Percentiles rank a stretch among this genome's conserved stretches.
Evolutionary conservation across 2,797 vertebrate species (phyloP).

Genomic region (Helarctos malayanus): DNA sequence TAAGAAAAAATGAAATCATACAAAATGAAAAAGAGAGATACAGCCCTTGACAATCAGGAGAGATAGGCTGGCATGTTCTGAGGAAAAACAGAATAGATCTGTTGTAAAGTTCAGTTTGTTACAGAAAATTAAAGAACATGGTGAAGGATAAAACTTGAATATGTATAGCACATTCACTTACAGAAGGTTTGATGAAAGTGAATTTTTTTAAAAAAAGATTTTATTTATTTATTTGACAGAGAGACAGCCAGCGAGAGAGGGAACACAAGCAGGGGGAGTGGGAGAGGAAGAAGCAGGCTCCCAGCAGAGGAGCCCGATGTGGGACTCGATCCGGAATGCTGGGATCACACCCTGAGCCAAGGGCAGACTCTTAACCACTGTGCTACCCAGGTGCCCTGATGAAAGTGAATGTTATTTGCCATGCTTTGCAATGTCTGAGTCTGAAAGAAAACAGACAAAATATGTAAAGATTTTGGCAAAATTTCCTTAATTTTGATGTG

Average conservation of each 20-base stretch:
- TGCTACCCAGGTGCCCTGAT: background rate
- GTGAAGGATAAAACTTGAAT: background rate
- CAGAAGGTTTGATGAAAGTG: background rate
- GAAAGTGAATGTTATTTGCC: conserved; percentile 51
- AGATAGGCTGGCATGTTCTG: background rate
- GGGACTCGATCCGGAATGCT: too few relatives aligned
- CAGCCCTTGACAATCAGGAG: background rate
- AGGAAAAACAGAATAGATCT: background rate
- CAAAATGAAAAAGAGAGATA: background rate
- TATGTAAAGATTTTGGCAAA: background rate
- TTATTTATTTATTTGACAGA: too few relatives aligned
- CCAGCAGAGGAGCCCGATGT: too few relatives aligned
- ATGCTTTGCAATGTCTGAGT: background rate
- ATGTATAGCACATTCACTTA: background rate
- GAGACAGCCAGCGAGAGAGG: too few relatives aligned
- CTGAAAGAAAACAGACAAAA: background rate
- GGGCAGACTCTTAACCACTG: too few relatives aligned
- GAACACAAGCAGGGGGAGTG: too few relatives aligned
- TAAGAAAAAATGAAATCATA: background rate
- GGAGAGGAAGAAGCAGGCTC: too few relatives aligned
- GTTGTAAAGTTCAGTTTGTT: background rate
- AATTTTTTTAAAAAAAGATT: background rate
- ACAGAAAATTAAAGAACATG: background rate
- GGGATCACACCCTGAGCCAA: too few relatives aligned
- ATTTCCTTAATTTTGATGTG: conserved; percentile 47